These are phyloP conservation scores for Clepsis dumicolana DNA, from an alignment of 2,888 invertebrate species.

Conservation along the genomic window DNA sequence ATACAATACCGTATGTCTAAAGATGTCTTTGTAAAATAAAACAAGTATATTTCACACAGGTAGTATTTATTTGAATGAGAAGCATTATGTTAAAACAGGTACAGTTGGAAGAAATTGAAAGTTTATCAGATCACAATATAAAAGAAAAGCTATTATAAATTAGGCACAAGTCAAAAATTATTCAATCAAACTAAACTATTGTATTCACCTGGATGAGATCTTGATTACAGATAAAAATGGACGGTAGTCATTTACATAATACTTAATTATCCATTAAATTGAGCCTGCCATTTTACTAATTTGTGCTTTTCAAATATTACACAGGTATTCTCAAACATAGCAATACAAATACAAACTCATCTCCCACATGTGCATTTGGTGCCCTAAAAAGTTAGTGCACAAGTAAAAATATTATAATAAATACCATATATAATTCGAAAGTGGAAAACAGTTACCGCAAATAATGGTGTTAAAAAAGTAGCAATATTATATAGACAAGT, in stretches of 20 bases:
- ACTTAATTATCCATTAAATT: constrained; percentile 12
- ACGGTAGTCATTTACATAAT: constrained; percentile 33
- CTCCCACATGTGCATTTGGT: neutral
- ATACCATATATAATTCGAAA: constrained; percentile 6
- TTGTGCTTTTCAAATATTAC: neutral
- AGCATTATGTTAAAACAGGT: constrained; percentile 39
- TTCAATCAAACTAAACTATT: constrained; percentile 15
- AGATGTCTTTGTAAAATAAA: constrained; percentile 49
- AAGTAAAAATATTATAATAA: neutral
- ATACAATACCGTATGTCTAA: constrained; percentile 41
- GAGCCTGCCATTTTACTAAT: constrained; percentile 11
- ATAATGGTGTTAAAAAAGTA: no score
- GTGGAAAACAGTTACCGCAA: constrained; percentile 13
- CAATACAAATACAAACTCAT: neutral
- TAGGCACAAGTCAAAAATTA: constrained; percentile 15
- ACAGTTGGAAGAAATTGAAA: constrained; percentile 35
- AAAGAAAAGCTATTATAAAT: constrained; percentile 16
- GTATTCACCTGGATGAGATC: constrained; percentile 30
- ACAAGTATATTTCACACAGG: constrained; percentile 52
- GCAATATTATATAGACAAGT: no score
- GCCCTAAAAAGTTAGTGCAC: neutral
- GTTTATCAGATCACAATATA: constrained; percentile 18
- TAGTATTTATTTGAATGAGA: constrained; percentile 46
- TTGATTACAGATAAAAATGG: constrained; percentile 30
- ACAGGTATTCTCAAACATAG: neutral